phyloP scores from a whole-genome alignment of 2,797 vertebrate species.

The Moxostoma hubbsi region DNA sequence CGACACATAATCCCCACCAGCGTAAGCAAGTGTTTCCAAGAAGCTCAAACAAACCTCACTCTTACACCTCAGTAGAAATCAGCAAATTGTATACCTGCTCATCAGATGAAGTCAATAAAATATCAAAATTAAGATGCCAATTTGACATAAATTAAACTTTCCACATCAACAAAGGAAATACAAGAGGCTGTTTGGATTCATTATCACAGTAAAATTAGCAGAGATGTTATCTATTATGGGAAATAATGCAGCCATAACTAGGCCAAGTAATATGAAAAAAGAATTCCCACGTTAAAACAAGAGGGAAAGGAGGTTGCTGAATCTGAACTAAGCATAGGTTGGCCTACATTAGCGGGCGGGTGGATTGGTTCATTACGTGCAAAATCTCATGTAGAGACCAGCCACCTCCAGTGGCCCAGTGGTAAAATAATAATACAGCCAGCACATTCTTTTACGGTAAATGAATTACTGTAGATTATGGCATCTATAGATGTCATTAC shows the following conservation, averaged over 20 bases:
- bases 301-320: slow-evolving; percentile 65
- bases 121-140: background rate
- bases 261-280: slow-evolving; percentile 28
- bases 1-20: slow-evolving; percentile 71
- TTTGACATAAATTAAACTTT: background rate
- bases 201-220: slow-evolving; percentile 21
- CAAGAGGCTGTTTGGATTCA: background rate
- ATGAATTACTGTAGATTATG: slow-evolving; percentile 19
- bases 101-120: background rate
- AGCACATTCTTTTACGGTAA: slow-evolving; percentile 6
- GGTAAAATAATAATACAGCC: slow-evolving; percentile 19
- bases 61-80: slow-evolving; percentile 50
- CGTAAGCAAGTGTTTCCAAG: slow-evolving; percentile 69
- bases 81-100: background rate
- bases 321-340: slow-evolving; percentile 81
- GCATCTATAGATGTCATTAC: slow-evolving; percentile 2
- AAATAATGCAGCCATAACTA: slow-evolving; percentile 38
- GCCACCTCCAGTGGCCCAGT: slow-evolving; percentile 17
- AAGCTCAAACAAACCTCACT: slow-evolving; percentile 58
- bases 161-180: background rate
- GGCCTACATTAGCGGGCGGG: slow-evolving; percentile 75
- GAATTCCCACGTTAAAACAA: slow-evolving; percentile 64
- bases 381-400: slow-evolving; percentile 43
- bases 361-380: slow-evolving; percentile 73
- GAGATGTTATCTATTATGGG: slow-evolving; percentile 42